Evolutionary conservation across 2,113 vertebrate genomes (phyloP).

Genomic region (Nannobrachium achirus): DNA sequence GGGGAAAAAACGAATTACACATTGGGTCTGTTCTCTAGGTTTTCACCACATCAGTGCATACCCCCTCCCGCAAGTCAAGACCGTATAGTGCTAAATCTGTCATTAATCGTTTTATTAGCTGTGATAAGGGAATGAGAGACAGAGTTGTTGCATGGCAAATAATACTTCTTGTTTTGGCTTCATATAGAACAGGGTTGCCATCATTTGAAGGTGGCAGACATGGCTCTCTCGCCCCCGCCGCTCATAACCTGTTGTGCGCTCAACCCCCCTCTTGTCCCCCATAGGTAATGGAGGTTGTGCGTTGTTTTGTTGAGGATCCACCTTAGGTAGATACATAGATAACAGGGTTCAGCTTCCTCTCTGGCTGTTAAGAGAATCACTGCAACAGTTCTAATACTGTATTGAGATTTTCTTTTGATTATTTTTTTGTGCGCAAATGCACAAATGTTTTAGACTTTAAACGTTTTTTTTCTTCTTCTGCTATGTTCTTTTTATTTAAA

Average conservation of each 20-base stretch:
- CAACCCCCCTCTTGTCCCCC: constrained; percentile 8
- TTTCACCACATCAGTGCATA: constrained; percentile 49
- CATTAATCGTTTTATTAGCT: constrained; percentile 31
- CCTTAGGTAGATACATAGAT: constrained; percentile 42
- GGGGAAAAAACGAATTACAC: constrained; percentile 39
- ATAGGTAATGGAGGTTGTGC: constrained; percentile 23
- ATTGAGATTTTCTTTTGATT: constrained; percentile 34
- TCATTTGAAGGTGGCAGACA: constrained; percentile 37
- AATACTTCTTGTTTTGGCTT: constrained; percentile 44
- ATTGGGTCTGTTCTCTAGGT: constrained; percentile 40
- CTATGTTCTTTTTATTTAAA: constrained; percentile 81
- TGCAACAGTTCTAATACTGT: constrained; percentile 63
- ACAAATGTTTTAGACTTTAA: constrained; percentile 78
- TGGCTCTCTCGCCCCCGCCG: constrained; percentile 38
- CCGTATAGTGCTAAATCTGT: constrained; percentile 26
- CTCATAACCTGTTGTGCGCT: constrained; percentile 22
- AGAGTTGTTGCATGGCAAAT: constrained; percentile 64
- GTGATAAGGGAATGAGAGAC: constrained; percentile 36
- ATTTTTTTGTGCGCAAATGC: constrained; percentile 67
- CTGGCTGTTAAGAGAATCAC: constrained; percentile 24
- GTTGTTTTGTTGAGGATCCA: constrained; percentile 14
- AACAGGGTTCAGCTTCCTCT: constrained; percentile 14
- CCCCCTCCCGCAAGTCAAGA: constrained; percentile 35
- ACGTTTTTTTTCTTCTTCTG: constrained; percentile 69
- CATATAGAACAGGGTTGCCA: constrained; percentile 41